Conservation (phyloP, 2,113 vertebrate species). For the Eptesicus fuscus region DNA sequence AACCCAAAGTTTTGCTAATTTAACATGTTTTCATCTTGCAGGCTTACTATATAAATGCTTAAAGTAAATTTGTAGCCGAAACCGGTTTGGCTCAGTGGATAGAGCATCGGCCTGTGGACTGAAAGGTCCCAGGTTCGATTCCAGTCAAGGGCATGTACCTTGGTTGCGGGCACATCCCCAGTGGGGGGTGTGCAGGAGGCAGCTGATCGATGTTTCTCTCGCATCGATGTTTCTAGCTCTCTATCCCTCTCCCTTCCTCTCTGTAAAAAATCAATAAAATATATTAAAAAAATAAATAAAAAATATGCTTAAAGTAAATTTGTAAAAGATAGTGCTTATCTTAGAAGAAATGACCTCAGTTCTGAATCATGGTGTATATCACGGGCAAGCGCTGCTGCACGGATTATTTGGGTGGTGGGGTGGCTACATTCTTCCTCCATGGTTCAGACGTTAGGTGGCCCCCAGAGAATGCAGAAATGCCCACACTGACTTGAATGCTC, state of each 20-base stretch:
- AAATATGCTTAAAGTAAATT: neutral
- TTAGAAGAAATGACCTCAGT: neutral
- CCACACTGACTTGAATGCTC: neutral
- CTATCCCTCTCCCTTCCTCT: too few relatives aligned
- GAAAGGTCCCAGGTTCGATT: too few relatives aligned
- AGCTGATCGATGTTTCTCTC: too few relatives aligned
- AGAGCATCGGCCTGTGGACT: too few relatives aligned
- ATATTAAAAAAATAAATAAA: too few relatives aligned
- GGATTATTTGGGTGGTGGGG: neutral
- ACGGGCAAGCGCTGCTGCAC: neutral
- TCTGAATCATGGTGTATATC: neutral
- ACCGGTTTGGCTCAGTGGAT: too few relatives aligned
- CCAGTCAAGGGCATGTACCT: too few relatives aligned
- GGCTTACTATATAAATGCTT: neutral
- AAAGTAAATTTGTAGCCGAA: neutral
- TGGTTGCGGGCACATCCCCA: too few relatives aligned
- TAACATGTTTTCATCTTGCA: slow-evolving; percentile 11
- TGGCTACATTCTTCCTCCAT: neutral
- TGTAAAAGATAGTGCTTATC: neutral
- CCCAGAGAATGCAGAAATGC: neutral
- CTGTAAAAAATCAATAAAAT: too few relatives aligned
- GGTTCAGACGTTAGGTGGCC: neutral
- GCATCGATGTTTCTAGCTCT: too few relatives aligned
- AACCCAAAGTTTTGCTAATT: slow-evolving; percentile 48
- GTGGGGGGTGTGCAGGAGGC: too few relatives aligned